These are phyloP conservation scores for Sinocyclocheilus anshuiensis DNA, from an alignment of 2,113 vertebrate genomes.

Conservation along the genomic window DNA sequence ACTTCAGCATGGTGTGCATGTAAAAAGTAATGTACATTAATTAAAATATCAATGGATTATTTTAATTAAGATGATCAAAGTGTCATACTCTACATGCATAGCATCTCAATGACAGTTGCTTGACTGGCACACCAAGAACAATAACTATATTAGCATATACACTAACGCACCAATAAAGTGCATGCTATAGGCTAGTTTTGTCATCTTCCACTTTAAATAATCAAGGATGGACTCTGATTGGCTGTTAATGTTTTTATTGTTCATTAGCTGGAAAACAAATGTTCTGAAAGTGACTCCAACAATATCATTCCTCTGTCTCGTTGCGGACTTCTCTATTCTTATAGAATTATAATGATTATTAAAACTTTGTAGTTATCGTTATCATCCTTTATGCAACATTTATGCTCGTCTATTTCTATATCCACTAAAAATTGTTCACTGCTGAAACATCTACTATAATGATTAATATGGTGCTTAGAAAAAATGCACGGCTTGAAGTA, in stretches of 20 bases:
- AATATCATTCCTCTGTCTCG: too few relatives aligned
- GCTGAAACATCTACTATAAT: not conserved
- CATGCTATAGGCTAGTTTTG: not conserved
- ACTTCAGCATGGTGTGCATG: not conserved
- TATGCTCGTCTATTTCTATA: not conserved
- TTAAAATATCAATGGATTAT: not conserved
- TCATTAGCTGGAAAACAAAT: not conserved
- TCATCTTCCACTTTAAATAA: not conserved
- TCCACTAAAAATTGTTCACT: not conserved
- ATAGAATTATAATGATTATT: not conserved
- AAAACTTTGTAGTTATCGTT: not conserved
- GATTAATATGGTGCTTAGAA: not conserved
- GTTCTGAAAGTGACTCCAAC: too few relatives aligned
- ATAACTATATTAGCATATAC: not conserved
- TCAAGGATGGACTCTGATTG: not conserved
- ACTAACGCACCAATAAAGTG: too few relatives aligned
- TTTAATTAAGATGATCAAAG: not conserved
- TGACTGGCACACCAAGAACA: not conserved
- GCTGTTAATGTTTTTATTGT: not conserved
- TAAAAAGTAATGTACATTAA: not conserved
- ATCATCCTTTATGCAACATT: not conserved
- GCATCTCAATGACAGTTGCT: not conserved
- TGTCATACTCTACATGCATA: not conserved
- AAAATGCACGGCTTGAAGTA: not conserved
- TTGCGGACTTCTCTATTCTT: not conserved